Base-by-base conservation (phyloP, 1,140 invertebrate genomes). In the Magallana gigas region DNA sequence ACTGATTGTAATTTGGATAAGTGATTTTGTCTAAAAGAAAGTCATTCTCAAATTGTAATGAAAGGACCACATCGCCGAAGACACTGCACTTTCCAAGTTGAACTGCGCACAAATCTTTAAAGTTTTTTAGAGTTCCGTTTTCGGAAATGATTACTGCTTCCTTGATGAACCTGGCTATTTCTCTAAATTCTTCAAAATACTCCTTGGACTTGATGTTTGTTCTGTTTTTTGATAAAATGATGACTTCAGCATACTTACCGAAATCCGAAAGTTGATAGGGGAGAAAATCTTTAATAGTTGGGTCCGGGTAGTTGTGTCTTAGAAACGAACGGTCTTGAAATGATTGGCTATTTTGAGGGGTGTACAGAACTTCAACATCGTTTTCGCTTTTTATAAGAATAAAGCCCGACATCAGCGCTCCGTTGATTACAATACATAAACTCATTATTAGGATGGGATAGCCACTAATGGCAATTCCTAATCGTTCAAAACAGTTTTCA, bases 291-390 rank as follows among this genome's bases (percentile, higher is more conserved):
- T 81, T 12, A 6, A 36, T 59, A 16, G 85, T 57, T 14, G 18
- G 36, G 57, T 84, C 71, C 2, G 8, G 7, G 64, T 76, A 88
- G 1, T 16, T 23, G 3, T 12, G 14, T 82, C 57, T 56, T 29
- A 88, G n/a, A 7, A 23, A 60, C 8, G 60, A 76, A 36, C 84
- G 62, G 18, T 88, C 84, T 36, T 29, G 7, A n/a, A 83, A 83
- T 16, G 87, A 76, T 23, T 57, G 87, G 59, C 87, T 88, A 18
- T 85, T 85, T 68, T 85, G 12, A 0, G 76, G 76, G 48, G 76
- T 85, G n/a, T 88, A 88, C 9, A 85, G 87, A 8, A 57, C 60
- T 64, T 85, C 87, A 14, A 68, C 57, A 58, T 88, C 23, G 48
- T 84, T 88, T 82, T 88, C 87, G 11, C 11, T 18, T 56, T 88